Evolutionary conservation across 1,140 invertebrate genomes (phyloP).

Genomic region (Lucilia cuprina): DNA sequence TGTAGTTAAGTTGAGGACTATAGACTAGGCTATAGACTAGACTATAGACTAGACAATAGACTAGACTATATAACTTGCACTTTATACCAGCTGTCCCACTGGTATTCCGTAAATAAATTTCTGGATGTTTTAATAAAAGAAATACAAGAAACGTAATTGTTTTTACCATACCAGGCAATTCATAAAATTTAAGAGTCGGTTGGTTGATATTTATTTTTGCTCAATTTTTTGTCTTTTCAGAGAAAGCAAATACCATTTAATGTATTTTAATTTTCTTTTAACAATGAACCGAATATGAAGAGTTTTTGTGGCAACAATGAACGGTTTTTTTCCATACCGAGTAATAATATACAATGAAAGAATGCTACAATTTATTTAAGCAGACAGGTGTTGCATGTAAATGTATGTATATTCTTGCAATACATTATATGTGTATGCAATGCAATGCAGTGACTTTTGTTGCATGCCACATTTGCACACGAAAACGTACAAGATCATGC

Average conservation of each 20-base stretch:
- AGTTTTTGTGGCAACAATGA: not conserved
- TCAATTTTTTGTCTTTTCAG: no score
- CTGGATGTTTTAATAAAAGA: not conserved
- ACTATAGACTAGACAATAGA: no score
- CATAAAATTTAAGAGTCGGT: not conserved
- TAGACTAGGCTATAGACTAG: no score
- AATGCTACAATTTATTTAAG: not conserved
- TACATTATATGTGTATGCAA: not conserved
- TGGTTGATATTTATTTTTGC: not conserved
- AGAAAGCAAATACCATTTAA: not conserved
- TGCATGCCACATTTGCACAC: not conserved
- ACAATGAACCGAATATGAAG: not conserved
- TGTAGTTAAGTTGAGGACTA: no score
- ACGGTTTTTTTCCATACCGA: not conserved
- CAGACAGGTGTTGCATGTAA: constrained; percentile 19
- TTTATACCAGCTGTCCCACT: no score
- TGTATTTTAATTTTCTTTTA: constrained; percentile 28
- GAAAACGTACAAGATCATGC: not conserved
- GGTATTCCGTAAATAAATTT: not conserved
- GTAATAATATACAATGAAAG: not conserved
- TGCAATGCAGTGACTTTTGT: not conserved
- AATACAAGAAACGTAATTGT: not conserved
- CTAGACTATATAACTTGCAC: no score
- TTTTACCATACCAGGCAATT: not conserved
- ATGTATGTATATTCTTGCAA: not conserved